Evolutionary conservation across 53 echinoderm and acorn worm genomes (phyloP), one percentile per base, ranked within the genome.

Genomic region (Echinometra lucunter): DNA sequence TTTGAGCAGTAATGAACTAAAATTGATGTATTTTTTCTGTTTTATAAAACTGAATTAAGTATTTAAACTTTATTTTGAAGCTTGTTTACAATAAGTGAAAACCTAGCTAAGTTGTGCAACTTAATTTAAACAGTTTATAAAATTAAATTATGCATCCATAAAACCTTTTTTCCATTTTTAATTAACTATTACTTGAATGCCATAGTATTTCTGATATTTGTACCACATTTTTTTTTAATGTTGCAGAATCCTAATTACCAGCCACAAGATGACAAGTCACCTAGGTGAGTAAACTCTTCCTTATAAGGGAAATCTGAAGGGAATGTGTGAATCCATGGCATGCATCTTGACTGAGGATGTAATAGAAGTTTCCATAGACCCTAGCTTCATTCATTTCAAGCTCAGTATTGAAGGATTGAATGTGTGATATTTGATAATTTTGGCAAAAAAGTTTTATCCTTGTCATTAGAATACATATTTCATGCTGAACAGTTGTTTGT

Each of bases 261-360:
- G 11, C n/a, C 94, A 66, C 83, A 83, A 40, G 94, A 94, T 63
- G 94, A 94, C 63, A 94, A 94, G 45, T 94, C 94, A 17, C 94
- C 94, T 42, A 83, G 94, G 94, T 94, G 27, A 66, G 93, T 55
- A 72, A 69, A 32, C 30, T 9, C 63, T 63, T 25, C 27, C 63
- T 19, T 25, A 0, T 25, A 63, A 53, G 53, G 53, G 53, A 53
- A 53, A 53, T 1, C 53, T 53, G 8, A 53, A 53, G 8, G 9
- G 8, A 13, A 53, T 53, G 5, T 53, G 53, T 11, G 8, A 11
- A 11, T 13, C 8, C 5, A 11, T 53, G 53, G 53, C n/a, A n/a
- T n/a, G n/a, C n/a, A n/a, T n/a, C n/a, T n/a, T n/a, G n/a, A n/a
- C n/a, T n/a, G n/a, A n/a, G n/a, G n/a, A n/a, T 53, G 53, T 53